Base-by-base conservation (phyloP, 1,140 invertebrate genomes). In the Zaprionus inermis region DNA sequence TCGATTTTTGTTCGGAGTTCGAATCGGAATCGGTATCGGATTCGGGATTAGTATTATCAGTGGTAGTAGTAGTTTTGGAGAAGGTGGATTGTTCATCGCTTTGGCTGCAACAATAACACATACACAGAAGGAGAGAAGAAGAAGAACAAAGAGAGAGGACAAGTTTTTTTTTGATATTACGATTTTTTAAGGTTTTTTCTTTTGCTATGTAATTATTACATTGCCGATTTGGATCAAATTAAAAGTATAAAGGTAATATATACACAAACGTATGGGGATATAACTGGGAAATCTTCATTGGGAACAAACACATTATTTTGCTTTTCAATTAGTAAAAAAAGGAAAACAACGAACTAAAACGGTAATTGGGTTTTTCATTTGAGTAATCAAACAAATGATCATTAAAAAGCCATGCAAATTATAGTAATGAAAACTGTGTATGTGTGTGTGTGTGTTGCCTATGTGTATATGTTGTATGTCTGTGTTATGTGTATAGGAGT, bases 31-130 rank as follows among this genome's bases (percentile, higher is more conserved):
- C 85, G 66, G 78, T 75, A 67, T 79, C 78, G 46, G 79, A 70
- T 68, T 63, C 77, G 59, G 83, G 70, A 76, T 79, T 84, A 55
- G 72, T 66, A 81, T 85, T 82, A 90, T 75, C 82, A 78, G 75
- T 76, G 67, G 74, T 91, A 74, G 90, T 91, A 79, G 81, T 79
- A 66, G 75, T 78, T 63, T 88, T 91, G 78, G 84, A 78, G 82
- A 67, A 89, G 71, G 90, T 88, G 83, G 81, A 76, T 85, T 88
- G 80, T 69, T 78, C 83, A 81, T 90, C 90, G 83, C 78, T 89
- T 85, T 81, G 90, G 91, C 91, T 91, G 90, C 70, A 91, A 91
- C 90, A 91, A 91, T 89, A 91, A 91, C 79, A 89, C 85, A 89
- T 89, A 90, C 85, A 89, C 84, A 89, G 77, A 88, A n/a, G n/a